Evolutionary conservation across 2,797 vertebrate species (phyloP).

Genomic region (Muscicapa comitata): DNA sequence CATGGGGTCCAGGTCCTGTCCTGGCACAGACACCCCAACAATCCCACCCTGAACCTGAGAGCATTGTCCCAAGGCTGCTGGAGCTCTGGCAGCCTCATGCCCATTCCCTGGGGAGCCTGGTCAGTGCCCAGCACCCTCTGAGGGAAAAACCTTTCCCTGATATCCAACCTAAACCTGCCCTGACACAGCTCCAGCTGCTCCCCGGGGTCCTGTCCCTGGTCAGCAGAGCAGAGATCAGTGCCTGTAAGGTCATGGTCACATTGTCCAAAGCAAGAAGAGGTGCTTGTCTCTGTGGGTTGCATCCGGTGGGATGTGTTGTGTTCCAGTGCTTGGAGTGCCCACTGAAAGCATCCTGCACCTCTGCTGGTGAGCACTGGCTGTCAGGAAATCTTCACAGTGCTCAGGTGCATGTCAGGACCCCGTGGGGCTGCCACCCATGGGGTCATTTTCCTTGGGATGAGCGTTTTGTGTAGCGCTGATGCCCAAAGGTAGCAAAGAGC

Average conservation of each 20-base stretch:
- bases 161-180: fast-evolving
- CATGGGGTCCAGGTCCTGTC: neutral
- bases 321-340: neutral
- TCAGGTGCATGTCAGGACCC: fast-evolving
- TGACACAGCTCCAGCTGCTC: fast-evolving
- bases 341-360: neutral
- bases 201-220: neutral
- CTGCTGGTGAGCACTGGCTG: fast-evolving
- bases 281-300: neutral
- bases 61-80: fast-evolving
- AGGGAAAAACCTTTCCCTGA: neutral
- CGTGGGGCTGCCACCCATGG: fast-evolving
- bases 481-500: neutral
- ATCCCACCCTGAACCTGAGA: neutral
- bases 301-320: neutral
- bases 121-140: neutral
- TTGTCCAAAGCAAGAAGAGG: neutral
- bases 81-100: fast-evolving
- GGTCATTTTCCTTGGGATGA: neutral
- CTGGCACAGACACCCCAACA: neutral
- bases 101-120: neutral
- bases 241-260: fast-evolving
- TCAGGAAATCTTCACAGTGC: fast-evolving
- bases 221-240: neutral
- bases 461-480: neutral